Evolutionary conservation across 2,113 vertebrate species (phyloP).

Genomic region (Nerophis lumbriciformis): DNA sequence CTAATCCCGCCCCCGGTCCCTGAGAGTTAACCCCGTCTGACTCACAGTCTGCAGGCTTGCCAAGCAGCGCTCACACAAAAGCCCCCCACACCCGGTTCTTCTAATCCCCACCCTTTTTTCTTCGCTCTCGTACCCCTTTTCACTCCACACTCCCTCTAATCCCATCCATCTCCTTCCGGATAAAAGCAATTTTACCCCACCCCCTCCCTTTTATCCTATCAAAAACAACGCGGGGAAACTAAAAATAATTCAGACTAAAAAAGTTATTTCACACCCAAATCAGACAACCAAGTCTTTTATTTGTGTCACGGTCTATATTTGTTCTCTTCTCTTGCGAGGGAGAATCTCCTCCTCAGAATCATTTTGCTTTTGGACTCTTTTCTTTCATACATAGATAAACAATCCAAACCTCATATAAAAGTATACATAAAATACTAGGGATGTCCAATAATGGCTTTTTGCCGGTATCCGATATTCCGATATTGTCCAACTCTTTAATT

Average conservation of each 20-base stretch:
- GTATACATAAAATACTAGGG: no score
- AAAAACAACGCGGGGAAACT: neutral
- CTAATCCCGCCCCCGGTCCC: neutral
- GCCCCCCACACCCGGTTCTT: conserved; percentile 7
- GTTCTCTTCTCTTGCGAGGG: neutral
- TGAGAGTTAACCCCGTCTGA: conserved; percentile 31
- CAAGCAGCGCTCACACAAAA: neutral
- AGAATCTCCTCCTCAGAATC: no score
- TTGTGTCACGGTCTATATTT: neutral
- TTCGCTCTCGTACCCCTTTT: neutral
- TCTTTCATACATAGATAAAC: no score
- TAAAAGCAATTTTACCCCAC: conserved; percentile 5
- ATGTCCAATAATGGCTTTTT: no score
- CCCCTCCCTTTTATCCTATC: conserved; percentile 3
- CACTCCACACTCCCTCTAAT: conserved; percentile 1
- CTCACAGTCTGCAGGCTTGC: conserved; percentile 12
- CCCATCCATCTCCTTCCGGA: neutral
- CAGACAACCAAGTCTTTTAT: neutral
- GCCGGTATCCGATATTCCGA: no score
- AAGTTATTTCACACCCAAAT: neutral
- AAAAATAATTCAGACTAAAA: neutral
- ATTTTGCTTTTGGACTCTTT: no score
- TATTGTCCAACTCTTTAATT: no score
- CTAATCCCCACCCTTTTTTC: conserved; percentile 16
- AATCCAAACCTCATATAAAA: no score